Conservation (phyloP, 2,113 vertebrate genomes). For the Loxodonta africana region DNA sequence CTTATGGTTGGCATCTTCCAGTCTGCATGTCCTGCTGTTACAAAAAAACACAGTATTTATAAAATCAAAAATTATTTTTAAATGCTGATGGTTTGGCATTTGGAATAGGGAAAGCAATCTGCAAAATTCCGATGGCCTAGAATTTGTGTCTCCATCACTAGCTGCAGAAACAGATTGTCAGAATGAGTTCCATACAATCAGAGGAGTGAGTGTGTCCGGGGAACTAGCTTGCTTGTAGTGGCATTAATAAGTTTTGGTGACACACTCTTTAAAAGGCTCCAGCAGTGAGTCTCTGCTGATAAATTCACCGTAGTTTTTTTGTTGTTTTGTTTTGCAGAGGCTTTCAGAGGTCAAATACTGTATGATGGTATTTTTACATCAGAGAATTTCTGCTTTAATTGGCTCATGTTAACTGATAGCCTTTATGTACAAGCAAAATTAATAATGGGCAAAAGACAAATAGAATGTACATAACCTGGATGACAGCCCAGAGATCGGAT, state of each 20-base stretch:
- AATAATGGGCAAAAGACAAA: constrained; percentile 6
- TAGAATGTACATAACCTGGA: background rate
- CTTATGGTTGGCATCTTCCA: background rate
- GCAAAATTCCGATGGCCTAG: constrained; percentile 41
- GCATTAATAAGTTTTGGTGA: background rate
- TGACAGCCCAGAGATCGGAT: background rate
- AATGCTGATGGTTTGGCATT: constrained; percentile 65
- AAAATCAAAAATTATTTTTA: constrained; percentile 53
- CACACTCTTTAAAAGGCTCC: background rate
- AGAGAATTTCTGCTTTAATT: background rate
- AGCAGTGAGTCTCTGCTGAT: background rate
- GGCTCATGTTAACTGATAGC: background rate
- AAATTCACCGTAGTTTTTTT: background rate
- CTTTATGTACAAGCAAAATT: background rate
- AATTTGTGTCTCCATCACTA: constrained; percentile 25
- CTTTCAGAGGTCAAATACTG: background rate
- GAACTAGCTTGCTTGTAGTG: background rate
- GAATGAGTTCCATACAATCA: background rate
- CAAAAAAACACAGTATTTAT: constrained; percentile 27
- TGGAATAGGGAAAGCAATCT: constrained; percentile 69
- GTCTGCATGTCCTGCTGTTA: background rate
- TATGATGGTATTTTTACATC: background rate
- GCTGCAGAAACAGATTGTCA: constrained; percentile 67
- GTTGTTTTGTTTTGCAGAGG: background rate
- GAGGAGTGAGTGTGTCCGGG: background rate